Base-by-base conservation (phyloP, 2,113 vertebrate species). In the Trichomycterus rosablanca region DNA sequence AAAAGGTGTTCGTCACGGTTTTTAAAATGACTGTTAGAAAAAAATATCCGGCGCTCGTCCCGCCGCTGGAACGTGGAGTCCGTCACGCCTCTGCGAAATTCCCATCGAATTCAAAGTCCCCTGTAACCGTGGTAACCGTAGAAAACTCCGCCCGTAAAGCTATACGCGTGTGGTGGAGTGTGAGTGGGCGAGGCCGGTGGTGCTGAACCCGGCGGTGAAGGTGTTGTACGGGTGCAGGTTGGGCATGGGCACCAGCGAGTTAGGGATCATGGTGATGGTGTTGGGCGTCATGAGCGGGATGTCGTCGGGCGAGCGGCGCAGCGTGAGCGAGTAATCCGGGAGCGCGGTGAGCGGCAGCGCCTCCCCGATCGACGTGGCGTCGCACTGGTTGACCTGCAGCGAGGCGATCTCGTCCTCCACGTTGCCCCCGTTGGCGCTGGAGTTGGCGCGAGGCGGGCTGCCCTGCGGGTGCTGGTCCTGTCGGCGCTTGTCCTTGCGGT, bases 111-210 rank as follows among this genome's bases (percentile, higher is more conserved):
- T n/a, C n/a, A n/a, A n/a, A n/a, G n/a, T n/a, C n/a, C n/a, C n/a
- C n/a, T n/a, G n/a, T n/a, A n/a, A n/a, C n/a, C n/a, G n/a, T n/a
- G 8, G 66, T 52, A n/a, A 42, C 66, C 7, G 57, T 58, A 62
- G 37, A 59, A 55, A 65, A 53, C 67, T 49, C 69, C 60, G 80
- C 80, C 70, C 76, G 80, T 86, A 88, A 88, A 82, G 94, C 93
- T 98, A 99, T 97, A 99, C 96, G 71, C 95, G 89, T 72, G 96
- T 98, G 78, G 96, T 99, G 76, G 95, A 99, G 87, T 97, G 96
- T 88, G 96, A 97, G 80, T 99, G 95, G 3, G 95, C 94, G 78
- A 99, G n/a, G n/a, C 92, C 82, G 93, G 95, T n/a, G n/a, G n/a
- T n/a, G 83, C 93, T 96, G 89, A 99, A 98, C 63, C 94, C 94